Base-by-base conservation (phyloP, 2,797 vertebrate species). In the Anniella stebbinsi region DNA sequence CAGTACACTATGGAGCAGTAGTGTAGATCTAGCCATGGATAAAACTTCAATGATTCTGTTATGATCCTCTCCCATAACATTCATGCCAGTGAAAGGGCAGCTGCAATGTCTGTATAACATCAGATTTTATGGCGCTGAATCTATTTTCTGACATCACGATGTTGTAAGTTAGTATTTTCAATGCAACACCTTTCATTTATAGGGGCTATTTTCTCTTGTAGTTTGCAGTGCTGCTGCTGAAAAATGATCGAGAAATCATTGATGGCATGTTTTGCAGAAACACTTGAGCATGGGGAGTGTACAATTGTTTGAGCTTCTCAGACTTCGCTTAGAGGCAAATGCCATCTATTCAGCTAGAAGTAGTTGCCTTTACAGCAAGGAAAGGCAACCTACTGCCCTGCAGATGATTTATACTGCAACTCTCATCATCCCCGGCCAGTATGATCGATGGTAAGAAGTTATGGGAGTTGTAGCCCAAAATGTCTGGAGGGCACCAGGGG, bases 221-320 rank as follows among this genome's bases (percentile, higher is more conserved):
- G 45, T 73, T 82, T 70, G 10, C 77, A 28, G 36, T 57, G 67
- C 54, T 57, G 66, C 81, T 81, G 51, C 48, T 73, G 67, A 88
- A 82, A 75, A 81, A 88, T 81, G 80, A 73, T 63, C 15, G 51
- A 72, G 54, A 83, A 73, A 82, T 73, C 51, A 60, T 86, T 86
- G 38, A 36, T 41, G 80, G 36, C 30, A 81, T 73, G 69, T 73
- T 82, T 88, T 82, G 69, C 21, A 83, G 80, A 75, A 88, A 72
- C 69, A 88, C 54, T 54, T 54, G 54, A 75, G 41, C 51, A n/a
- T 60, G 54, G n/a, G 33, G 66, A 57, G 23, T 72, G 18, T 18
- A 75, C 25, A 73, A 45, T 38, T 80, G 36, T 88, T 72, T 60
- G 17, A 63, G 28, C 41, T 60, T 73, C 70, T 88, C 30, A 45